These are phyloP conservation scores for Lucinisca nassula DNA, from an alignment of 2,888 invertebrate genomes.

Conservation along the genomic window DNA sequence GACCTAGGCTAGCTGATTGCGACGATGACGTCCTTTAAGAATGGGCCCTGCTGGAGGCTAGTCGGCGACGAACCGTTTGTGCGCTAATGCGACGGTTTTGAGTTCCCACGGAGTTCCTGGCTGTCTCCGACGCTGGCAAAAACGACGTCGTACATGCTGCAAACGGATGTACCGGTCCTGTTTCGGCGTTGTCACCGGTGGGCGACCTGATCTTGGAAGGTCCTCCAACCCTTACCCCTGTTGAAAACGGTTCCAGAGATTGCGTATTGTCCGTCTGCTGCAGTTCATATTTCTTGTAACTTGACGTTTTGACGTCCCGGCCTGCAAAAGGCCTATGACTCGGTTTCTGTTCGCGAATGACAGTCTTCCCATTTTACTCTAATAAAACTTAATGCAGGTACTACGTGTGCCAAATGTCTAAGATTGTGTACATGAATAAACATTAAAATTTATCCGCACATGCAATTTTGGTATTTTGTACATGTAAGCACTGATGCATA, in stretches of 20 bases:
- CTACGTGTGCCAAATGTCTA: neutral
- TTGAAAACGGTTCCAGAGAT: neutral
- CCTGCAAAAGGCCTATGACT: neutral
- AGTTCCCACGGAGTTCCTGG: neutral
- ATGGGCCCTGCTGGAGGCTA: neutral
- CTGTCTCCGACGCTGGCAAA: neutral
- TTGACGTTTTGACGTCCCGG: neutral
- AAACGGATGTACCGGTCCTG: neutral
- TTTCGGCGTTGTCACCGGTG: neutral
- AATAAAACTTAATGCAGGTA: neutral
- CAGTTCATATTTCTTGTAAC: neutral
- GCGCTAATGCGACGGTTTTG: neutral
- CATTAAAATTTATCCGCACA: neutral
- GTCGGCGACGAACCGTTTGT: neutral
- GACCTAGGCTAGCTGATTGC: neutral
- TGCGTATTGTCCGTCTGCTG: neutral
- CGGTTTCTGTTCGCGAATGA: neutral
- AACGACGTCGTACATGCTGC: neutral
- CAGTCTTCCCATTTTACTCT: neutral
- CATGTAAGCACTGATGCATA: neutral
- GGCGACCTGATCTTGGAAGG: neutral
- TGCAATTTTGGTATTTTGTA: neutral
- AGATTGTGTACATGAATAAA: neutral
- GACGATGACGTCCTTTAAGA: neutral
- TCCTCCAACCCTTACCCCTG: neutral